Base-by-base conservation (phyloP, 2,113 vertebrate genomes). In the Neomonachus schauinslandi region DNA sequence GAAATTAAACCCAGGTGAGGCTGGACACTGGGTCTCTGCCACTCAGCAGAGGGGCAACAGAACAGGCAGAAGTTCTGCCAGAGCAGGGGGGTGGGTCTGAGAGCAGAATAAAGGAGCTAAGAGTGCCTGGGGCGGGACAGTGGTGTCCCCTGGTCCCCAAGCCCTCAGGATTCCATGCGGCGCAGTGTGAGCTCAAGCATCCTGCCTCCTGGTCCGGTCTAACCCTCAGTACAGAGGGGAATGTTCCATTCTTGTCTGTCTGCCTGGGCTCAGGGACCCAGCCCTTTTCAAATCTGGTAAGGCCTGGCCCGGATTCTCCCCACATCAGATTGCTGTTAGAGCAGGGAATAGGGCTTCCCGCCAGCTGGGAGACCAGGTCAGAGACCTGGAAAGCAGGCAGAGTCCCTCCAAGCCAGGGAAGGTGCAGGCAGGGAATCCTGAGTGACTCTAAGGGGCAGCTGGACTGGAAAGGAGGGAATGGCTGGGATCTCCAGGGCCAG, bases 1-100 rank as follows among this genome's bases (percentile, higher is more conserved):
- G 72, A 92, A 97, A 92, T 89, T 24, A 95, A 96, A 92, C 87
- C 71, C 57, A 95, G 87, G 83, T 67, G 81, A 93, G 55, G 67
- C 83, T 49, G 72, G 92, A 87, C 80, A 93, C 77, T 42, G 77
- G 79, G 63, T 80, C 76, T 94, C 87, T 94, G 79, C 36, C 46
- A 10, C 51, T 53, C 84, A 12, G 26, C 0, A 3, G 5, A 94
- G 80, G 76, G 16, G 42, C 24, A 18, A 13, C 33, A 24, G 67
- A 55, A 36, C 46, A 51, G 31, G 31, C 71, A 49, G 57, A 21
- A 57, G 49, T 76, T 67, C 72, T 26, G 46, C 0, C 0, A 7
- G 71, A n/a, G 28, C 63, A 14, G 49, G 5, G 10, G 26, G n/a
- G 69, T 0, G 33, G 67, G 49, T 42, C 63, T 79, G 57, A 72